Conservation (phyloP, 2,797 vertebrate genomes). For the Simalia tracyae region DNA sequence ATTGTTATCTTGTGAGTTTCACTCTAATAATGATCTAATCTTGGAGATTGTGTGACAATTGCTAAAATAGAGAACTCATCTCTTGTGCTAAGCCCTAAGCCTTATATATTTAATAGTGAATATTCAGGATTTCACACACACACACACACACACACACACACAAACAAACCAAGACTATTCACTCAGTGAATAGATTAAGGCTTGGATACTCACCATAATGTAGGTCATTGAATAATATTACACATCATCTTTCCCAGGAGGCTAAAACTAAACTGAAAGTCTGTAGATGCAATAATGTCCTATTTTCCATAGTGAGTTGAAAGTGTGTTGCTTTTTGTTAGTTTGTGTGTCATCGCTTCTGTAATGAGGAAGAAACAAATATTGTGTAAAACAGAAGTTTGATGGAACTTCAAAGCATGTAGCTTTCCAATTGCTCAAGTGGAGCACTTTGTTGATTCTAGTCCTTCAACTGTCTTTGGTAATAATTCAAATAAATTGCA, state of each 20-base stretch:
- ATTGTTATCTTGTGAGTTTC: not conserved
- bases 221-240: constrained; percentile 30
- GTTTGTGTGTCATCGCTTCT: not conserved
- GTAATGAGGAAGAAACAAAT: not conserved
- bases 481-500: not conserved
- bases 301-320: not conserved
- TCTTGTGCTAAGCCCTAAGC: not conserved
- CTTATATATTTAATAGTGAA: not conserved
- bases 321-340: not conserved
- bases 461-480: not conserved
- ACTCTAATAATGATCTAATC: not conserved
- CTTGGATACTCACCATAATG: constrained; percentile 21
- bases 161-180: not conserved
- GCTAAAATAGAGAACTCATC: not conserved
- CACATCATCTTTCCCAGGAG: not conserved
- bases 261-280: not conserved
- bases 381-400: not conserved
- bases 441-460: not conserved
- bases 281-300: not conserved
- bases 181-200: constrained; percentile 20
- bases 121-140: not conserved
- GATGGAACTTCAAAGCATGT: not conserved
- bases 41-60: not conserved
- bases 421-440: not conserved
- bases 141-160: not conserved